phyloP scores from a whole-genome alignment of 2,888 invertebrate species.

The Encarsia formosa region DNA sequence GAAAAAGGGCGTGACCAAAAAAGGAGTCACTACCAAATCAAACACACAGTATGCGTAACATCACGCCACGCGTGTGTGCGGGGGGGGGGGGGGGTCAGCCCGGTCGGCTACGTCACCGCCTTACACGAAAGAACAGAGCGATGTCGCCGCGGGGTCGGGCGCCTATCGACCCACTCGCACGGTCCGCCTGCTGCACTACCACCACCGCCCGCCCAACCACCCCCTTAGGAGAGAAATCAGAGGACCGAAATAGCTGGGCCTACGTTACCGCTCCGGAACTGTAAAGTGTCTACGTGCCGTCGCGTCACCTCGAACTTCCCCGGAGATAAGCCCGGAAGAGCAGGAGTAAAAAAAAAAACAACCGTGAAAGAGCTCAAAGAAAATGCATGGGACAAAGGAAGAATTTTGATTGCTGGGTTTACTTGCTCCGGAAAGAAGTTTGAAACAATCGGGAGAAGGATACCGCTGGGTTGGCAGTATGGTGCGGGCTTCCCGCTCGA shows the following conservation, averaged over 20 bases:
- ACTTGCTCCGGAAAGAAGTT: too few relatives aligned
- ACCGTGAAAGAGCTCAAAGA: too few relatives aligned
- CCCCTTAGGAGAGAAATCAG: too few relatives aligned
- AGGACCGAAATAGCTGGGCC: too few relatives aligned
- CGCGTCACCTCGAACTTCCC: not conserved
- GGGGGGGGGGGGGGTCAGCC: not conserved
- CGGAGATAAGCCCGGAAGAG: not conserved
- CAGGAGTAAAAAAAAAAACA: not conserved
- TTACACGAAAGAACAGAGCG: not conserved
- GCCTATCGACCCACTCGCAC: constrained; percentile 38
- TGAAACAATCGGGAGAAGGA: too few relatives aligned
- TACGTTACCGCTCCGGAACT: too few relatives aligned
- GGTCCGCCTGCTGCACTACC: constrained; percentile 12
- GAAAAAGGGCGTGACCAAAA: not conserved
- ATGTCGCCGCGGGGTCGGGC: constrained; percentile 35
- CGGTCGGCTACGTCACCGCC: not conserved
- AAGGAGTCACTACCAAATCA: not conserved
- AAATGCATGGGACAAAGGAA: too few relatives aligned
- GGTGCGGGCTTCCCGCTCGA: too few relatives aligned
- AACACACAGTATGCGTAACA: not conserved
- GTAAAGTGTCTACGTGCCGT: constrained; percentile 3
- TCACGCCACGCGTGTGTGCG: not conserved
- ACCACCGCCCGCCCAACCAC: constrained; percentile 4
- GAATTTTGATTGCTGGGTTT: too few relatives aligned
- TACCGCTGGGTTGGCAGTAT: too few relatives aligned